A percentile compares a stretch with the other conserved stretches of the same genome.
Conservation (phyloP, 2,888 invertebrate species). For the Eudasyphora cyanicolor region DNA sequence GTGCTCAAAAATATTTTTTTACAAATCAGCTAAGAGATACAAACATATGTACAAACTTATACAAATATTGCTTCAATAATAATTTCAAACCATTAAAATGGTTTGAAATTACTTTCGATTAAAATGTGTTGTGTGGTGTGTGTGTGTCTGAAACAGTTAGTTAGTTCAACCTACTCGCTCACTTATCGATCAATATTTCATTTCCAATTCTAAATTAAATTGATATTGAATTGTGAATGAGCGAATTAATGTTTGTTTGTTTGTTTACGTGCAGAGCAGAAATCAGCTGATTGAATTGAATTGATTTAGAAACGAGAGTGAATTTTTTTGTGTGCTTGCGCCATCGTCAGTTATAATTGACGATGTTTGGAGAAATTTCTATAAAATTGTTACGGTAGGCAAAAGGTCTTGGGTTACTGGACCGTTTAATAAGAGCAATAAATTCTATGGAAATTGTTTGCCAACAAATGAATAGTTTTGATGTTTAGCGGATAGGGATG, state of each 20-base stretch:
- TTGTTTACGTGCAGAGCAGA: background rate
- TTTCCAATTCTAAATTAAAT: background rate
- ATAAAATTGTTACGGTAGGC: too few relatives aligned
- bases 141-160: background rate
- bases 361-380: background rate
- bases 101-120: background rate
- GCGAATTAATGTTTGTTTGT: too few relatives aligned
- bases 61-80: too few relatives aligned
- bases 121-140: background rate
- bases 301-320: background rate
- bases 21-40: too few relatives aligned
- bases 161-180: background rate
- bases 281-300: slow-evolving; percentile 1
- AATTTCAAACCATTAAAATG: too few relatives aligned
- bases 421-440: too few relatives aligned
- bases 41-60: too few relatives aligned
- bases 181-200: background rate
- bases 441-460: too few relatives aligned
- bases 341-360: background rate
- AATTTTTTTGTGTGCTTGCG: background rate
- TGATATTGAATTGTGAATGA: slow-evolving; percentile 12
- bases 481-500: too few relatives aligned
- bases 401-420: too few relatives aligned
- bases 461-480: too few relatives aligned
- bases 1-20: too few relatives aligned